Evolutionary conservation across 1,140 invertebrate genomes (phyloP).

Genomic region (Stenopsyche tienmushanensis): DNA sequence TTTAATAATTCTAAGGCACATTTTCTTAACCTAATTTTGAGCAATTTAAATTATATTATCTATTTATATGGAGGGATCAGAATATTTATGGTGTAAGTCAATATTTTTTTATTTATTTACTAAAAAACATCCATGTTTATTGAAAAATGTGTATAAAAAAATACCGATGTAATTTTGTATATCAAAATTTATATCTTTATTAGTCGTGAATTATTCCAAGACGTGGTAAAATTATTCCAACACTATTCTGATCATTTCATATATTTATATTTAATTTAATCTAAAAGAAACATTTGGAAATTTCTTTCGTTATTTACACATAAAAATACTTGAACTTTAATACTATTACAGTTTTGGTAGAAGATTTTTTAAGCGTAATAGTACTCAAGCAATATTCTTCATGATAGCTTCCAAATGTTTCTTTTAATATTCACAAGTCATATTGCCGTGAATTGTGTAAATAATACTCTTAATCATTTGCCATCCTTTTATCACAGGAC

Average conservation of each 20-base stretch:
- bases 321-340: slow-evolving; percentile 11
- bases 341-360: no score
- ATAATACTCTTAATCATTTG: not conserved
- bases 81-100: no score
- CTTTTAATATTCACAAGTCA: no score
- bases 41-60: slow-evolving; percentile 19
- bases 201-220: not conserved
- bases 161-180: not conserved
- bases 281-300: no score
- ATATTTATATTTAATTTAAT: no score
- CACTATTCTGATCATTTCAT: no score
- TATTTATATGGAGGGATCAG: no score
- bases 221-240: no score
- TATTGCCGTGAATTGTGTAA: not conserved
- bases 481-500: not conserved
- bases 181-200: not conserved
- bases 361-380: no score
- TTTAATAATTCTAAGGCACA: slow-evolving; percentile 29
- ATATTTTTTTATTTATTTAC: no score
- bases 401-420: not conserved
- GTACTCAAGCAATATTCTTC: not conserved
- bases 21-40: slow-evolving; percentile 35
- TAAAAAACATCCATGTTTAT: no score
- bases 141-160: no score
- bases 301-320: not conserved